Evolutionary conservation across 2,888 invertebrate genomes (phyloP).

Genomic region (Strigamia maritima): DNA sequence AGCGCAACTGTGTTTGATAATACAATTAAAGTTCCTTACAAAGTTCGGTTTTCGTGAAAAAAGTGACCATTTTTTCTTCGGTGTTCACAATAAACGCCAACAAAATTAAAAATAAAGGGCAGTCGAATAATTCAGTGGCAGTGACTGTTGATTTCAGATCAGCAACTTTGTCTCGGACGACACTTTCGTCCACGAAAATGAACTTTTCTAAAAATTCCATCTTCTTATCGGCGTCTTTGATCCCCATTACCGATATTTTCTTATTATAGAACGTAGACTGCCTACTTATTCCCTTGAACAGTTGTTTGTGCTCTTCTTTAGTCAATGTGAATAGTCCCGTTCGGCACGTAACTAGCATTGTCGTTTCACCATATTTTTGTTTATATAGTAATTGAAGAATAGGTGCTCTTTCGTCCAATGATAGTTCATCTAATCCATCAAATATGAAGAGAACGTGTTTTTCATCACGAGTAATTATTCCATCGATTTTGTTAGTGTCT

Average conservation of each 20-base stretch:
- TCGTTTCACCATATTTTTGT: neutral
- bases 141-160: neutral
- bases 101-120: neutral
- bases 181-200: neutral
- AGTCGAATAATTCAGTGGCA: neutral
- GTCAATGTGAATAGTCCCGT: neutral
- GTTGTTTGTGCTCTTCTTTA: neutral
- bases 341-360: neutral
- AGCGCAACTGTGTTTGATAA: neutral
- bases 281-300: neutral
- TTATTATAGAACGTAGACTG: neutral
- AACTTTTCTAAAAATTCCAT: neutral
- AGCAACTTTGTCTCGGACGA: no score
- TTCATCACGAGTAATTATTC: neutral
- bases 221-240: neutral
- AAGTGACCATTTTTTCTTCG: neutral
- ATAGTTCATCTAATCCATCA: slow-evolving; percentile 2
- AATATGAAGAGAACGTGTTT: neutral
- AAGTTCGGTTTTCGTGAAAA: neutral
- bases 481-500: neutral
- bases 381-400: neutral
- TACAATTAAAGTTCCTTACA: neutral
- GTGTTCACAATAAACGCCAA: neutral
- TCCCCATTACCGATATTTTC: neutral
- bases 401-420: neutral